Evolutionary conservation across 2,797 vertebrate genomes (phyloP).

Genomic region (Octomys mimax): DNA sequence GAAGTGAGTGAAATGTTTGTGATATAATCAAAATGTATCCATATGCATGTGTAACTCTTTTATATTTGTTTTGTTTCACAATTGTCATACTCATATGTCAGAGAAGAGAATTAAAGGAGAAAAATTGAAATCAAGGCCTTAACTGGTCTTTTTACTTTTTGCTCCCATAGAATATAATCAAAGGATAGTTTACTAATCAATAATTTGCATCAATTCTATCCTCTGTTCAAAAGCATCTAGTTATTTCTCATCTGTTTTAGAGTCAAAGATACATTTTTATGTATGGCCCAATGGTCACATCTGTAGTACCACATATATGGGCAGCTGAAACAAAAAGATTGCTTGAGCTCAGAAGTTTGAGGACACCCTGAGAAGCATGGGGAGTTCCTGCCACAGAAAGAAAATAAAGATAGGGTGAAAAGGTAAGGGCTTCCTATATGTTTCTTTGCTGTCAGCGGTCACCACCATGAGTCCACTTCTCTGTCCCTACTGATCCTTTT

Average conservation of each 20-base stretch:
- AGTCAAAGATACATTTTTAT: background rate
- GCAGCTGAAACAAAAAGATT: too few relatives aligned
- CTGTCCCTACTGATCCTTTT: background rate
- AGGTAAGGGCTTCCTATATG: background rate
- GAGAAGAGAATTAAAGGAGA: background rate
- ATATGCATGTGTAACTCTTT: background rate
- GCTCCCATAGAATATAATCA: background rate
- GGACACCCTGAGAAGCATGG: too few relatives aligned
- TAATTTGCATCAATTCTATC: background rate
- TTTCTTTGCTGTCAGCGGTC: background rate
- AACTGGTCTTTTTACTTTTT: background rate
- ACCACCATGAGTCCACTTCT: background rate
- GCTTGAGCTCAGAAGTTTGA: background rate
- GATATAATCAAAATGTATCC: background rate
- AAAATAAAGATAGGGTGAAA: too few relatives aligned
- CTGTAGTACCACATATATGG: background rate
- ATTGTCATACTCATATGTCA: background rate
- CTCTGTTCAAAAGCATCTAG: background rate
- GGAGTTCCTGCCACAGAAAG: background rate
- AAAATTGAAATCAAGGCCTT: background rate
- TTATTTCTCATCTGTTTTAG: background rate
- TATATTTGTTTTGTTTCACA: background rate
- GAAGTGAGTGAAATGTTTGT: background rate
- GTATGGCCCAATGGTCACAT: too few relatives aligned
- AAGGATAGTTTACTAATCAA: background rate